phyloP scores from a whole-genome alignment of 2,797 vertebrate species.

The Epinephelus awoara region DNA sequence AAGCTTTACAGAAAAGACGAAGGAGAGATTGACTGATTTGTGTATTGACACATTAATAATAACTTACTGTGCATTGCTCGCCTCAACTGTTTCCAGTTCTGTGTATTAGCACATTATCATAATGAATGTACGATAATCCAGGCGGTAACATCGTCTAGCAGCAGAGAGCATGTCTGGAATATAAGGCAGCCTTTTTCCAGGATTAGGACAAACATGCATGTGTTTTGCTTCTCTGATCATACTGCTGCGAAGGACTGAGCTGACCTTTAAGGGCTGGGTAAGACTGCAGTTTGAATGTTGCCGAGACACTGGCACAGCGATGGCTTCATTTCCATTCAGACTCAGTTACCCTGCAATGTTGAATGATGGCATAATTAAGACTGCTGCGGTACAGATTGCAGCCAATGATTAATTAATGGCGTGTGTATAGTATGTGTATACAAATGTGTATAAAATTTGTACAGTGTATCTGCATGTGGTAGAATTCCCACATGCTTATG shows the following conservation, averaged over 20 bases:
- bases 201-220: constrained; percentile 60
- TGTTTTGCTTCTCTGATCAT: constrained; percentile 50
- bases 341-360: constrained; percentile 46
- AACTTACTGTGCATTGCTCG: background rate
- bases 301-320: constrained; percentile 22
- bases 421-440: constrained; percentile 49
- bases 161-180: constrained; percentile 51
- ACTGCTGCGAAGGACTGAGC: constrained; percentile 31
- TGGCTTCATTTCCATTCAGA: constrained; percentile 66
- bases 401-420: constrained; percentile 68
- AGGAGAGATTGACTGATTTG: background rate
- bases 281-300: constrained; percentile 65
- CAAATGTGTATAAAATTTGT: constrained; percentile 31
- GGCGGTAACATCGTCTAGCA: constrained; percentile 20
- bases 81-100: constrained; percentile 19
- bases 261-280: constrained; percentile 69
- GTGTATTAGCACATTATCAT: constrained; percentile 37
- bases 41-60: background rate
- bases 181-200: constrained; percentile 36
- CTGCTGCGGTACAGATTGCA: constrained; percentile 49
- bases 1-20: constrained; percentile 9
- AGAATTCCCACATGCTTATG: constrained; percentile 28
- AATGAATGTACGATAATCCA: constrained; percentile 45
- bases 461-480: constrained; percentile 26
- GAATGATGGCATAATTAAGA: constrained; percentile 72